Evolutionary conservation across 2,797 vertebrate species (phyloP).

Genomic region (Melanotaenia parkinsoni): DNA sequence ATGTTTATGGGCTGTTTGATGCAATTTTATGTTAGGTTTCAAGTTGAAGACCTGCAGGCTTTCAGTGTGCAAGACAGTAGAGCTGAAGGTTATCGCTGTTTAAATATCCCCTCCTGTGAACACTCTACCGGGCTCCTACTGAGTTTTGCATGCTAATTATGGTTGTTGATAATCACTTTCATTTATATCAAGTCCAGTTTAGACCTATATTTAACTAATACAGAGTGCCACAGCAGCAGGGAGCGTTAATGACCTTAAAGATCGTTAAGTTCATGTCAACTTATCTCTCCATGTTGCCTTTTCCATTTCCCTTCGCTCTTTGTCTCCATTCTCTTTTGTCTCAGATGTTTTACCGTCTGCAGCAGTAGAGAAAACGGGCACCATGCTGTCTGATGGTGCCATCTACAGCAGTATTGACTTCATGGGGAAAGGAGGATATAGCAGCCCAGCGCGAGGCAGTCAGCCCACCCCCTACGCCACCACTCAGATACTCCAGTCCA

Average conservation of each 20-base stretch:
- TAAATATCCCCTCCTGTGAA: slow-evolving; percentile 67
- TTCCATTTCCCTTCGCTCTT: slow-evolving; percentile 22
- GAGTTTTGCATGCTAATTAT: slow-evolving; percentile 78
- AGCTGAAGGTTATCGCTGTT: slow-evolving; percentile 78
- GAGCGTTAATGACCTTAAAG: slow-evolving; percentile 84
- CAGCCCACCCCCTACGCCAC: slow-evolving; percentile 97
- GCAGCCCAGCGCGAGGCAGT: slow-evolving; percentile 90
- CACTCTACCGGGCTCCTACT: slow-evolving; percentile 64
- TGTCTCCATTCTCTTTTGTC: slow-evolving; percentile 45
- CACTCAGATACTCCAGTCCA: slow-evolving; percentile 96
- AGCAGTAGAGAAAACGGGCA: slow-evolving; percentile 93
- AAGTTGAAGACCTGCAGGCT: slow-evolving; percentile 50
- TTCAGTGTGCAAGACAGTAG: slow-evolving; percentile 44
- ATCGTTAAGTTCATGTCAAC: slow-evolving; percentile 74
- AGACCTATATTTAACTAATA: slow-evolving; percentile 70
- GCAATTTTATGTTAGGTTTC: slow-evolving; percentile 39
- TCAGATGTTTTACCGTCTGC: slow-evolving; percentile 91
- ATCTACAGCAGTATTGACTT: slow-evolving; percentile 99
- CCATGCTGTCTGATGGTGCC: slow-evolving; percentile 97
- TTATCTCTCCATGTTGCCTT: slow-evolving; percentile 61
- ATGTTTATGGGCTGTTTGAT: slow-evolving; percentile 24
- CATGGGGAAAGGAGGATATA: slow-evolving; percentile 93
- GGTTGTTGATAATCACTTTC: slow-evolving; percentile 82
- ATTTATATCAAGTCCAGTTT: slow-evolving; percentile 81
- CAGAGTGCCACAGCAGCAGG: slow-evolving; percentile 73